These are phyloP conservation scores for Andrena minutula DNA, from an alignment of 2,888 invertebrate species.

Conservation along the genomic window DNA sequence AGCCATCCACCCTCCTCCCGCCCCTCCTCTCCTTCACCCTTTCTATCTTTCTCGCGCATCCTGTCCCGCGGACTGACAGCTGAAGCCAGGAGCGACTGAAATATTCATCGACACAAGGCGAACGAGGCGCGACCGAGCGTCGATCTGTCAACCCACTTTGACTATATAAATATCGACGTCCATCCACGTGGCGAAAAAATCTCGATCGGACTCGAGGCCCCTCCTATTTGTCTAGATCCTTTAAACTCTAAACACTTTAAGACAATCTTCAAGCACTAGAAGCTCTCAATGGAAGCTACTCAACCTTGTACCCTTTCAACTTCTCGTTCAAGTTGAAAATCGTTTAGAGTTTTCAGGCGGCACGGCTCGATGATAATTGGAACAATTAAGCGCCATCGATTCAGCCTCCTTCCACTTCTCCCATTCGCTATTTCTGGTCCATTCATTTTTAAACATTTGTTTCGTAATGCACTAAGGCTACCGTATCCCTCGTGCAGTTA, in stretches of 20 bases:
- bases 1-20: conserved; percentile 36
- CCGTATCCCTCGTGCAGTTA: neutral
- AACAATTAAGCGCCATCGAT: too few species aligned
- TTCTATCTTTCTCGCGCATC: conserved; percentile 60
- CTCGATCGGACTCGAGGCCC: neutral
- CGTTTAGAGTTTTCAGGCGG: too few species aligned
- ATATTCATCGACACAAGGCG: conserved; percentile 82
- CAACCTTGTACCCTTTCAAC: too few species aligned
- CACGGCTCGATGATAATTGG: too few species aligned
- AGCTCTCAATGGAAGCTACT: neutral
- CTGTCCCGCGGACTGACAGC: conserved; percentile 81
- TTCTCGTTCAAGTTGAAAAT: too few species aligned
- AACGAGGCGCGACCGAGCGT: conserved; percentile 83
- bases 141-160: conserved; percentile 83
- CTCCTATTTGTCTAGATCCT: neutral
- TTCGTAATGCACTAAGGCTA: neutral
- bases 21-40: conserved; percentile 39
- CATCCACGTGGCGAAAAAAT: conserved; percentile 11
- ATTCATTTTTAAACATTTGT: neutral
- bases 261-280: neutral
- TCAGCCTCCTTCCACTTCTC: too few species aligned
- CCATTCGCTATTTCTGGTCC: neutral
- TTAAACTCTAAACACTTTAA: neutral
- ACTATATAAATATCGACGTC: conserved; percentile 59
- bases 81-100: conserved; percentile 81